Base-by-base conservation (phyloP, 1,140 invertebrate species). In the Dendroctonus ponderosae region DNA sequence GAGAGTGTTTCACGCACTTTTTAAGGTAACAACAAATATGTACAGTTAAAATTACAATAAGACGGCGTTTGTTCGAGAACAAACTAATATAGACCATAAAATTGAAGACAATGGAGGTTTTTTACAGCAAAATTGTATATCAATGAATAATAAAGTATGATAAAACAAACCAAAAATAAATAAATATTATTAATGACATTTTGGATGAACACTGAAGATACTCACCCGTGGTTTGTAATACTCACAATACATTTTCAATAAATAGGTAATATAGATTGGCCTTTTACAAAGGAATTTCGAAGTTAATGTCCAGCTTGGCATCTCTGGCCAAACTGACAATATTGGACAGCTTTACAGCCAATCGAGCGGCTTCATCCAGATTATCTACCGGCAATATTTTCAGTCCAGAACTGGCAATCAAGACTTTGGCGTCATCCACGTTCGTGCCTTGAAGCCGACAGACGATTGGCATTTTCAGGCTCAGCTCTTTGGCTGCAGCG, bases 311-410 rank as follows among this genome's bases (percentile, higher is more conserved):
- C 69, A 99, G 86, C 78, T 94, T 89, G 62, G 94, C 94, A 74
- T 92, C 89, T 77, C 90, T 90, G 6, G 96, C 96, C 68, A 98
- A 81, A 69, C 89, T 88, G 0, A 99, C 93, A 76, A 99, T 99
- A 73, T 93, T 92, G 0, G 96, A 96, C 44, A 99, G 81, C 80
- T 97, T 96, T 1, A 98, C 95, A 41, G 90, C 93, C 63, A 98
- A 87, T 75, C 93, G 86, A 5, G 96, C 95, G 44, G 97, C 96
- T 82, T 98, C 96, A 78, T 98, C 96, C 43, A 98, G 84, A 83
- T 97, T 94, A 79, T 98, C 94, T 75, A 92, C 90, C n/a, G 96
- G 93, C 66, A 98, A 85, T 78, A 99, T 98, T 80, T 94, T 95
- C 63, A 98, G 80, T 7, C 89, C 88, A 6, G 93, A 93, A 61